Conservation (phyloP, 1,140 invertebrate species). For the Laupala kohalensis region DNA sequence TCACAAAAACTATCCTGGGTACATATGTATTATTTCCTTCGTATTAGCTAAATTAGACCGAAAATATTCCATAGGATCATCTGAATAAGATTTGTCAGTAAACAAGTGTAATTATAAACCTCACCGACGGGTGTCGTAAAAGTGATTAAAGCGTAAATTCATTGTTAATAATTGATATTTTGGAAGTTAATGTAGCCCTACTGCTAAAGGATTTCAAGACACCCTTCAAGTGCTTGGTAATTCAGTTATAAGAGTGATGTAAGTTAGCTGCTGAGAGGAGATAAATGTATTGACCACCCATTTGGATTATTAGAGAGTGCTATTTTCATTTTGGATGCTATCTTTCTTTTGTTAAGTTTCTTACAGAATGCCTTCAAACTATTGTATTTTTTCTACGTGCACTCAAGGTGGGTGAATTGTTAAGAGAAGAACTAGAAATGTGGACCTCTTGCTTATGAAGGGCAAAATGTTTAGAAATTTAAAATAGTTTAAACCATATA, state of each 20-base stretch:
- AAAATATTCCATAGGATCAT: no score
- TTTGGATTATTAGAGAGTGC: not conserved
- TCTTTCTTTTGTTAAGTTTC: not conserved
- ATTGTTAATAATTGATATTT: no score
- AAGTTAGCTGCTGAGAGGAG: not conserved
- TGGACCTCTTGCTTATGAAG: not conserved
- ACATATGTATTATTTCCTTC: no score
- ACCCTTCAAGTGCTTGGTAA: not conserved
- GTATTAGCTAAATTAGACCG: no score
- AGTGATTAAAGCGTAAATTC: no score
- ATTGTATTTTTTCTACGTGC: not conserved
- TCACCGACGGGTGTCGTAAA: no score
- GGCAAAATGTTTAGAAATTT: not conserved
- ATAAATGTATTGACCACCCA: not conserved
- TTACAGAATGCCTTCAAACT: not conserved
- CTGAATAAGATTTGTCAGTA: no score
- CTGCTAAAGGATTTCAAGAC: no score
- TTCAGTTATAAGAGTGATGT: not conserved
- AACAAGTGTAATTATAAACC: no score
- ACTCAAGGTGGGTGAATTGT: not conserved
- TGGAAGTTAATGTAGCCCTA: no score
- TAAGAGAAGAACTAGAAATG: not conserved
- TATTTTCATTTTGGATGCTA: not conserved
- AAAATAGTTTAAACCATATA: not conserved
- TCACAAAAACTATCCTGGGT: no score